Percentiles rank a stretch among this genome's conserved stretches.
These are phyloP conservation scores for Alca torda DNA, from an alignment of 2,797 vertebrate genomes.

Conservation along the genomic window DNA sequence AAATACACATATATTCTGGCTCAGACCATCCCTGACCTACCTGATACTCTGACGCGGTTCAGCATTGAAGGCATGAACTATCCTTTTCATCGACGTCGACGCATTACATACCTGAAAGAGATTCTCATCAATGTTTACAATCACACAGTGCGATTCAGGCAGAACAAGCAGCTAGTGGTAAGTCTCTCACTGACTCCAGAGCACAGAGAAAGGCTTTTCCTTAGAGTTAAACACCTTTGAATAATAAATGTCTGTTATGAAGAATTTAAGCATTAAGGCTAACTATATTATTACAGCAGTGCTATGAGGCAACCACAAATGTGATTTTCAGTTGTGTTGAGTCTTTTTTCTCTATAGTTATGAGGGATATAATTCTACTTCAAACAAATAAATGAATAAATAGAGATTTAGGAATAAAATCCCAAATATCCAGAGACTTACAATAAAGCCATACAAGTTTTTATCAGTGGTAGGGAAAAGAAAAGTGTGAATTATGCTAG, in stretches of 20 bases:
- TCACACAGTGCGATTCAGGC: conserved; percentile 79
- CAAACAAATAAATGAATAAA: neutral
- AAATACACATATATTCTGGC: conserved; percentile 78
- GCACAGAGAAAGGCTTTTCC: neutral
- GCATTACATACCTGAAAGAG: conserved; percentile 60
- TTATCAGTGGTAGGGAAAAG: neutral
- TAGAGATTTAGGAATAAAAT: neutral
- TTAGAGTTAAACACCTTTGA: neutral
- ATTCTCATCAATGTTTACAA: conserved; percentile 82
- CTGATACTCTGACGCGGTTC: conserved; percentile 74
- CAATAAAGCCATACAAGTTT: neutral
- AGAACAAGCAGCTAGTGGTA: conserved; percentile 75
- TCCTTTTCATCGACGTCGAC: neutral
- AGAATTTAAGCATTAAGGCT: neutral
- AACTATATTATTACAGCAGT: neutral
- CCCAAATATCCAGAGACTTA: neutral
- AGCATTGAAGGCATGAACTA: conserved; percentile 78
- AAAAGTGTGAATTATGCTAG: neutral
- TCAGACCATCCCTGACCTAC: conserved; percentile 68
- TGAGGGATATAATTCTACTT: neutral
- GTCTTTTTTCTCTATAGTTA: neutral
- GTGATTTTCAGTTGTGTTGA: neutral
- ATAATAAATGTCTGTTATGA: neutral
- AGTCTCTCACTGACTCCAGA: conserved; percentile 37
- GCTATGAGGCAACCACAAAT: neutral